Evolutionary conservation across 1,140 invertebrate genomes (phyloP).

Genomic region (Apis dorsata): DNA sequence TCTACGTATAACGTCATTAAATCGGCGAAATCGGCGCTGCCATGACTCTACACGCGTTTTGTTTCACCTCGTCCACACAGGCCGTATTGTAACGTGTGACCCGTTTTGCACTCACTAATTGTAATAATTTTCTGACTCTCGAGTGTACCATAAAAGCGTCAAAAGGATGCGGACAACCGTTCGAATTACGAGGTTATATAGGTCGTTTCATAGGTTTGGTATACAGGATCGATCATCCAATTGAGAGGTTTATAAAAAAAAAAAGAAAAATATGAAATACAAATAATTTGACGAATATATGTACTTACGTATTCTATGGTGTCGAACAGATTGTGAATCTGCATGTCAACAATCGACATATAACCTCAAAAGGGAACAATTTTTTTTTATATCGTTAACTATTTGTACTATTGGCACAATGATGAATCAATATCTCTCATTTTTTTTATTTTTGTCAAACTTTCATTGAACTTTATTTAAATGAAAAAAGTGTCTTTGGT

Average conservation of each 20-base stretch:
- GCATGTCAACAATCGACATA: background rate
- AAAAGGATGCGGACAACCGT: background rate
- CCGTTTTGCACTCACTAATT: constrained; percentile 48
- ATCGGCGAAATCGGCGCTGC: constrained; percentile 45
- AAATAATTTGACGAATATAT: background rate
- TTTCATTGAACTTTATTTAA: too few species aligned
- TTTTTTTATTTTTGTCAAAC: background rate
- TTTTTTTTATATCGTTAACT: background rate
- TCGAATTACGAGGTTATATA: background rate
- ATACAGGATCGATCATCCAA: background rate
- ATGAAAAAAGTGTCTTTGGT: background rate
- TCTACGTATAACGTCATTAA: constrained; percentile 59
- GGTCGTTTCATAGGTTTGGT: background rate
- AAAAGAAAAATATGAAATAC: background rate
- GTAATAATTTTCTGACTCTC: constrained; percentile 58
- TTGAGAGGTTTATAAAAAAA: background rate
- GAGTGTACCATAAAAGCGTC: constrained; percentile 41
- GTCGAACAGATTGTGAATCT: background rate
- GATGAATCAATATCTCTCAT: constrained; percentile 1
- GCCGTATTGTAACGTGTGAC: constrained; percentile 46
- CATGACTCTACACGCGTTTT: constrained; percentile 39
- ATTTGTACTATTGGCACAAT: too few species aligned
- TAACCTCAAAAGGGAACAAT: background rate
- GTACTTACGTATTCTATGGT: background rate
- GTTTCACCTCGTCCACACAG: constrained; percentile 36